Percentiles rank a stretch among this genome's conserved stretches.
Evolutionary conservation across 2,888 invertebrate species (phyloP).

Genomic region (Coenonympha glycerion): DNA sequence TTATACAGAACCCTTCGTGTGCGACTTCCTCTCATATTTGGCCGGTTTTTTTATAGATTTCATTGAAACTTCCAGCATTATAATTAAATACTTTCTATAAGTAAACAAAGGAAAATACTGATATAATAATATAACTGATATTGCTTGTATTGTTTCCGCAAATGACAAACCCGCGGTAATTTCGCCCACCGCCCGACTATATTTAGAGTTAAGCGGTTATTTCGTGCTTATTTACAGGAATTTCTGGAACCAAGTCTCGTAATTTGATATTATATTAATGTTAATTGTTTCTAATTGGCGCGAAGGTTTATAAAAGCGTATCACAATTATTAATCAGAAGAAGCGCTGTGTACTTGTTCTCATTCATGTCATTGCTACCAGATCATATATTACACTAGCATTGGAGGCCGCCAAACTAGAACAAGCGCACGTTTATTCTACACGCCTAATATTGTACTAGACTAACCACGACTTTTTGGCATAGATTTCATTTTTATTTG

Average conservation of each 20-base stretch:
- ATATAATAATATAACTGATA: constrained; percentile 4
- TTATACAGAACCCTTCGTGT: no score
- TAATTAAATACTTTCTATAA: background rate
- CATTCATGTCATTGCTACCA: no score
- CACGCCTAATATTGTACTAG: no score
- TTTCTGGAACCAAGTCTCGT: constrained; percentile 13
- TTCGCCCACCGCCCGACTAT: background rate
- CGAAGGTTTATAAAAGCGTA: constrained; percentile 45
- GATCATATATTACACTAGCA: constrained; percentile 8
- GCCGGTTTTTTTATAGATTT: background rate
- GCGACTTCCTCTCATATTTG: no score
- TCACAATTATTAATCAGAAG: constrained; percentile 41
- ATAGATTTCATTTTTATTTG: no score
- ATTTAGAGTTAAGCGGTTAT: background rate
- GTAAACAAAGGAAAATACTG: constrained; percentile 1
- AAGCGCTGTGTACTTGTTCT: constrained; percentile 33
- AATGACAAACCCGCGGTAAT: constrained; percentile 7
- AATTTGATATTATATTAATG: constrained; percentile 21
- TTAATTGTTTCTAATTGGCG: constrained; percentile 52
- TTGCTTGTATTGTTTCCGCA: background rate
- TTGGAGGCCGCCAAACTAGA: background rate
- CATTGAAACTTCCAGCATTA: background rate
- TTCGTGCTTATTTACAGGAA: constrained; percentile 1
- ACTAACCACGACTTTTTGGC: no score
- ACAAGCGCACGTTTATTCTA: background rate